Evolutionary conservation across 1,140 invertebrate genomes (phyloP).

Genomic region (Homarus americanus): DNA sequence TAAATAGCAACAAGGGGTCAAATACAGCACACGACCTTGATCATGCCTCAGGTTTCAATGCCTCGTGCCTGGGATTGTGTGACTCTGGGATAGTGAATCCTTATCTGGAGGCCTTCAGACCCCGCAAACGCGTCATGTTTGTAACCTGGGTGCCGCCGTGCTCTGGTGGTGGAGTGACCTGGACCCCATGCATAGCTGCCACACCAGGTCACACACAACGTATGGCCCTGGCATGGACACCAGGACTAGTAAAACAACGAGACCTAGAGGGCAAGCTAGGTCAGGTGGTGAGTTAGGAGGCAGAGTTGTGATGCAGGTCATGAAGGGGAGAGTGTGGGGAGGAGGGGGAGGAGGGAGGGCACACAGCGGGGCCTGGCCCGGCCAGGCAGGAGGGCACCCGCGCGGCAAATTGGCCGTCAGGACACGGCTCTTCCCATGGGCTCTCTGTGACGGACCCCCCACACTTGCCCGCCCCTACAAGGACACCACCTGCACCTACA

Average conservation of each 20-base stretch:
- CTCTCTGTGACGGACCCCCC: constrained; percentile 7
- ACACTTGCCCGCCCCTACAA: neutral
- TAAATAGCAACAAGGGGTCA: no score
- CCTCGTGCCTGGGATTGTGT: no score
- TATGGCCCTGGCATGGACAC: no score
- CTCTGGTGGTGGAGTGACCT: no score
- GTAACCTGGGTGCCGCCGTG: no score
- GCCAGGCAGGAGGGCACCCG: constrained; percentile 68
- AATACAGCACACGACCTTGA: no score
- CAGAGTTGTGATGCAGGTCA: constrained; percentile 58
- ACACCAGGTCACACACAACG: no score
- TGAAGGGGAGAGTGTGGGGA: neutral
- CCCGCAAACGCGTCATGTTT: no score
- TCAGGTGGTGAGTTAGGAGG: neutral
- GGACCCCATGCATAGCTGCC: no score
- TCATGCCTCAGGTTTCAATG: no score
- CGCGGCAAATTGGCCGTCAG: constrained; percentile 68
- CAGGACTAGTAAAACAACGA: neutral
- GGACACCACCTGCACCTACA: neutral
- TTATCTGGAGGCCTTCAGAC: no score
- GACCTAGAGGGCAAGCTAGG: neutral
- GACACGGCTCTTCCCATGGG: constrained; percentile 58
- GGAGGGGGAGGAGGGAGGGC: constrained; percentile 4
- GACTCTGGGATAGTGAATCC: no score
- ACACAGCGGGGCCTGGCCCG: constrained; percentile 7